Evolutionary conservation across 2,797 vertebrate genomes (phyloP).

Genomic region (Ibycter americanus): DNA sequence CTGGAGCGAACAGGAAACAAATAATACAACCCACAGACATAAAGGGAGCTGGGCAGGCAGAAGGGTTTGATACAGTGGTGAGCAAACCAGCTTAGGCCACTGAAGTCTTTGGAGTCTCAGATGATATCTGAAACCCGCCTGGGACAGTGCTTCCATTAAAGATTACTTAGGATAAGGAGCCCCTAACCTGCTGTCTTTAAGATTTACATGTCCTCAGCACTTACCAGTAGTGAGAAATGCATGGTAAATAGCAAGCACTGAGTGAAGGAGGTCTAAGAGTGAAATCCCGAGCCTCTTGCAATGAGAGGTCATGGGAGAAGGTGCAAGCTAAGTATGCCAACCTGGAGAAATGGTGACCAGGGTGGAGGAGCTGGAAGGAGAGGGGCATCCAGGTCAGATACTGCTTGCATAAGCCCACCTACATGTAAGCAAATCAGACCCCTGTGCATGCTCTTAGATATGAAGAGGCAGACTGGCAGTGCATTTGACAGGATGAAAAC

Average conservation of each 20-base stretch:
- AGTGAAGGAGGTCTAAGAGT: neutral
- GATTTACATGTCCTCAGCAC: neutral
- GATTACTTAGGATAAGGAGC: neutral
- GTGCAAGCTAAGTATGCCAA: neutral
- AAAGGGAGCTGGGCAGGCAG: neutral
- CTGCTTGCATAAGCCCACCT: neutral
- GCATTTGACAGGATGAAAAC: neutral
- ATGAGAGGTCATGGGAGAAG: neutral
- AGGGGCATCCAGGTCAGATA: neutral
- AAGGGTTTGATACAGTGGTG: neutral
- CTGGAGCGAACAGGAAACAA: constrained; percentile 6
- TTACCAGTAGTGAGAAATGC: neutral
- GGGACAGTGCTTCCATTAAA: neutral
- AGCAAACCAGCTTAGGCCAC: neutral
- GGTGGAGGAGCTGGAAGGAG: neutral
- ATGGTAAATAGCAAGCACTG: neutral
- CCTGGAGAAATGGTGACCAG: neutral
- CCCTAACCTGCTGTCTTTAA: neutral
- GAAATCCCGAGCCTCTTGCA: neutral
- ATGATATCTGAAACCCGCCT: neutral
- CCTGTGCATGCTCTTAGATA: neutral
- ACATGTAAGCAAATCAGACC: neutral
- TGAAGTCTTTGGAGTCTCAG: neutral
- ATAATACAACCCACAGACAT: neutral
- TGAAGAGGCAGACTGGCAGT: neutral